Evolutionary conservation across 2,113 vertebrate species (phyloP).

Genomic region (Vanacampus margaritifer): DNA sequence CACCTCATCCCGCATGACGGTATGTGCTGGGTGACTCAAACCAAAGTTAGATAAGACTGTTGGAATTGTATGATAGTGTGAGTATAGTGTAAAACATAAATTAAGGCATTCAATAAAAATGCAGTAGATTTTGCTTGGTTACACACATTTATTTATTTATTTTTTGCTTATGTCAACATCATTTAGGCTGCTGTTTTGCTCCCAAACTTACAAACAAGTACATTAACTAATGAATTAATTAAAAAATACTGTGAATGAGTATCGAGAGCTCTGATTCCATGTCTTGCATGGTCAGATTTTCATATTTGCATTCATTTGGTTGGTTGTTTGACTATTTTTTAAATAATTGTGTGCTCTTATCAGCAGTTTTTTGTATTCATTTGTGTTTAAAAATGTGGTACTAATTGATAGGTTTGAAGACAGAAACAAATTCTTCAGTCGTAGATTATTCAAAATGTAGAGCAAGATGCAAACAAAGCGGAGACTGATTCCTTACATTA

Average conservation of each 20-base stretch:
- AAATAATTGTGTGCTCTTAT: neutral
- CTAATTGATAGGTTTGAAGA: neutral
- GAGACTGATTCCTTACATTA: conserved; percentile 13
- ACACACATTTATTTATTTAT: neutral
- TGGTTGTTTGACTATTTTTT: neutral
- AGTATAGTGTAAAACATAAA: too few relatives aligned
- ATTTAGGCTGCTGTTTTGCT: neutral
- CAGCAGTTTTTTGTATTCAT: neutral
- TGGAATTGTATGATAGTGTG: neutral
- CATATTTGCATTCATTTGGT: neutral
- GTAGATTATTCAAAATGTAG: neutral
- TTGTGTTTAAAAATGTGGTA: neutral
- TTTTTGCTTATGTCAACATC: neutral
- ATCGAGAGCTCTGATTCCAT: neutral
- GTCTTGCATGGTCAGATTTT: neutral
- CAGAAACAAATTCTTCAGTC: neutral
- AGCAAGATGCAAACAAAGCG: conserved; percentile 6
- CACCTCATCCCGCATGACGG: neutral
- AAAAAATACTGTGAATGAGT: neutral
- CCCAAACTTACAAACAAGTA: neutral
- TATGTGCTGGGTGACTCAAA: neutral
- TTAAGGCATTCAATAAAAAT: too few relatives aligned
- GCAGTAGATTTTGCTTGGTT: too few relatives aligned
- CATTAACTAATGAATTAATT: too few relatives aligned
- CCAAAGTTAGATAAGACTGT: neutral